phyloP scores from a whole-genome alignment of 2,888 invertebrate species.

The Hanleya hanleyi region DNA sequence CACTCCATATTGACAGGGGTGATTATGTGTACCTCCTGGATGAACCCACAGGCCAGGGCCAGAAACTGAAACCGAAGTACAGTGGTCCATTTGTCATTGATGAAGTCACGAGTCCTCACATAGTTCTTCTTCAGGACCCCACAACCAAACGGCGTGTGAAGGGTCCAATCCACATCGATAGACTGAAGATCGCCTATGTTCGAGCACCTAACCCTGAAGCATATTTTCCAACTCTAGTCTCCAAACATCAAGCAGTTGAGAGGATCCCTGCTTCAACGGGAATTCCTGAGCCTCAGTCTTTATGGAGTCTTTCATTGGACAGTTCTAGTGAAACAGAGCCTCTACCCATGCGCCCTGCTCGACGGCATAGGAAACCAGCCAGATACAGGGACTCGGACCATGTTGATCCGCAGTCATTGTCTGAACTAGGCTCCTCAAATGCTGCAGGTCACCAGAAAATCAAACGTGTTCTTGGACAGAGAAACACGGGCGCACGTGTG shows the following conservation, averaged over 20 bases:
- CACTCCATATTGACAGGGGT: constrained; percentile 19
- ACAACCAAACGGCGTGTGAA: constrained; percentile 5
- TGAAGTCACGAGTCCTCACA: constrained; percentile 25
- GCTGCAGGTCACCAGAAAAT: constrained; percentile 12
- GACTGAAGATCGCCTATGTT: constrained; percentile 38
- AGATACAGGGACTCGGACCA: neutral
- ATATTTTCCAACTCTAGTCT: constrained; percentile 13
- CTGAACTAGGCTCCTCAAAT: neutral
- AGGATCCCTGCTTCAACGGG: too few species aligned
- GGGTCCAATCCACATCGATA: constrained; percentile 32
- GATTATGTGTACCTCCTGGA: constrained; percentile 37
- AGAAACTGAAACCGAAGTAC: constrained; percentile 33
- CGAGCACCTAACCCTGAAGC: constrained; percentile 27
- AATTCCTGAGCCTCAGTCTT: too few species aligned
- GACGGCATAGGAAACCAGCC: neutral
- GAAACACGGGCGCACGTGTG: constrained; percentile 21
- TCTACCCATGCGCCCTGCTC: neutral
- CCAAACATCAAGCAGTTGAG: too few species aligned
- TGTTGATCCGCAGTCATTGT: neutral
- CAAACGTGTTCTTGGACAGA: constrained; percentile 31
- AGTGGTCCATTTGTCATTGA: constrained; percentile 35
- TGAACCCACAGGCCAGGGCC: constrained; percentile 25
- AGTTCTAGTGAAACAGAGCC: neutral
- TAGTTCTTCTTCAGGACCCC: constrained; percentile 25
- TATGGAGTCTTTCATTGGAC: too few species aligned